phyloP scores from a whole-genome alignment of 2,113 vertebrate genomes.

The Callionymus lyra region DNA sequence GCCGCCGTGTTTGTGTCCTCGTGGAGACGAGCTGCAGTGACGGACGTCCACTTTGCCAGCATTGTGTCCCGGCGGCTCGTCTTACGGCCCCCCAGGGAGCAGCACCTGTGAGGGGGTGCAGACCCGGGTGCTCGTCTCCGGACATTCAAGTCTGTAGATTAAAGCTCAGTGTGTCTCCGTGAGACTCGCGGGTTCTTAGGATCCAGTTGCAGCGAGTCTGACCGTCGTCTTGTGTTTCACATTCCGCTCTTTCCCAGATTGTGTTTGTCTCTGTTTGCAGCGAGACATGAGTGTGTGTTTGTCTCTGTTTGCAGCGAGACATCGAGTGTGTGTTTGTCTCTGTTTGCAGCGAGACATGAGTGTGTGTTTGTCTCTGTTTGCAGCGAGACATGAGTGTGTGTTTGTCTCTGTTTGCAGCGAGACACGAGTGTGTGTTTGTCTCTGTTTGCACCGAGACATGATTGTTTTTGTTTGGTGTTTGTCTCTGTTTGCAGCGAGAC shows the following conservation, averaged over 20 bases:
- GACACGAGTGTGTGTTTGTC: no score
- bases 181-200: conserved; percentile 9
- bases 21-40: conserved; percentile 26
- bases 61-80: conserved; percentile 31
- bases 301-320: conserved; percentile 8
- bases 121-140: conserved; percentile 2
- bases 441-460: no score
- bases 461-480: no score
- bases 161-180: neutral
- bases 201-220: conserved; percentile 10
- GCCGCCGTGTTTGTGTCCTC: conserved; percentile 15
- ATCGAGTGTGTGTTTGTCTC: no score
- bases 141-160: conserved; percentile 23
- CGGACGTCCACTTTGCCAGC: conserved; percentile 12
- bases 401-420: no score
- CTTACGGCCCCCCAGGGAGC: conserved; percentile 35
- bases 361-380: no score
- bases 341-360: no score
- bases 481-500: no score
- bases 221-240: conserved; percentile 31
- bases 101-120: conserved; percentile 3
- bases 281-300: neutral
- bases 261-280: conserved; percentile 8
- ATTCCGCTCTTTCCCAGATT: conserved; percentile 8
- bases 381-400: no score